phyloP scores from a whole-genome alignment of 2,888 invertebrate genomes.

The Polyommatus icarus region DNA sequence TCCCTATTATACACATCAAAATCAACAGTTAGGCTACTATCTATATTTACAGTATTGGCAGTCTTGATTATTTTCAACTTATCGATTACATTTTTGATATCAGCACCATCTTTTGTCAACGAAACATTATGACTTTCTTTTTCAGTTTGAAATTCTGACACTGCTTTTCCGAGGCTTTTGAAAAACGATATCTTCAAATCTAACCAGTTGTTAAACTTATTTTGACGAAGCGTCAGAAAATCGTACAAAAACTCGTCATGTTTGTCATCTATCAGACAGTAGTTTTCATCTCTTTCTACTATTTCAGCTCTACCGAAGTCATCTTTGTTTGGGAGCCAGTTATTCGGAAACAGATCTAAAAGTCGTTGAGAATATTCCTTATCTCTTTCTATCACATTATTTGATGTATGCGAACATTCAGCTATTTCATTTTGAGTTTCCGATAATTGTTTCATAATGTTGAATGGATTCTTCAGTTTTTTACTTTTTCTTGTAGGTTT shows the following conservation, averaged over 20 bases:
- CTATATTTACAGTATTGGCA: slow-evolving; percentile 45
- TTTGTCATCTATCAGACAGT: slow-evolving; percentile 47
- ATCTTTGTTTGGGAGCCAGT: slow-evolving; percentile 58
- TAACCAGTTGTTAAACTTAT: slow-evolving; percentile 57
- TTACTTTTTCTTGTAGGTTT: slow-evolving; percentile 46
- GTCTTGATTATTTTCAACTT: slow-evolving; percentile 61
- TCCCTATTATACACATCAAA: slow-evolving; percentile 73
- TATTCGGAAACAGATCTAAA: slow-evolving; percentile 48
- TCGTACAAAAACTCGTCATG: slow-evolving; percentile 58
- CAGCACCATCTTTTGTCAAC: slow-evolving; percentile 52
- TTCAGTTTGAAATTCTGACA: slow-evolving; percentile 47
- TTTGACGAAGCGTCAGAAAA: slow-evolving; percentile 51
- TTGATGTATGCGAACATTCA: slow-evolving; percentile 36
- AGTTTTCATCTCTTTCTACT: slow-evolving; percentile 41
- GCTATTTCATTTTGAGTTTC: slow-evolving; percentile 45
- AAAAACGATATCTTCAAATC: slow-evolving; percentile 62
- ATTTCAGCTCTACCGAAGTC: slow-evolving; percentile 66
- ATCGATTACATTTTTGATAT: slow-evolving; percentile 55
- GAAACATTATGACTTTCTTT: slow-evolving; percentile 39
- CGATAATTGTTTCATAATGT: slow-evolving; percentile 57
- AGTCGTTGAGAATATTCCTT: slow-evolving; percentile 44
- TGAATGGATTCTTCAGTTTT: slow-evolving; percentile 66
- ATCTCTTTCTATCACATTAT: slow-evolving; percentile 33
- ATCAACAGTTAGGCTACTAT: slow-evolving; percentile 53
- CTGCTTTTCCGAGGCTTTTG: slow-evolving; percentile 54